These are phyloP conservation scores for Mus musculus DNA, from an alignment of 2,113 vertebrate genomes.

Conservation along the genomic window GRCm39 chr9:80254001-80254500, in stretches of 20 bases:
- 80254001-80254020: background rate
- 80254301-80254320: background rate
- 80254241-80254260: background rate
- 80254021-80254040: background rate
- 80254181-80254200: background rate
- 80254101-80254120: background rate
- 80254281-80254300: background rate
- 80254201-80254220: background rate
- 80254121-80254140: background rate
- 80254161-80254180: background rate
- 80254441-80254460: constrained; percentile 33
- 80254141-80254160: background rate
- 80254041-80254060: background rate
- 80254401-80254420: background rate
- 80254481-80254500: background rate
- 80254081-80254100: background rate
- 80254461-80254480: background rate
- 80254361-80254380: constrained; percentile 34
- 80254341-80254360: background rate
- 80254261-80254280: background rate
- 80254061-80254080: background rate
- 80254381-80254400: constrained; percentile 37
- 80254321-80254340: background rate
- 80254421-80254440: background rate
- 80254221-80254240: background rate